Base-by-base conservation (phyloP, 1,140 invertebrate genomes). In the Drosophila mojavensis region DNA sequence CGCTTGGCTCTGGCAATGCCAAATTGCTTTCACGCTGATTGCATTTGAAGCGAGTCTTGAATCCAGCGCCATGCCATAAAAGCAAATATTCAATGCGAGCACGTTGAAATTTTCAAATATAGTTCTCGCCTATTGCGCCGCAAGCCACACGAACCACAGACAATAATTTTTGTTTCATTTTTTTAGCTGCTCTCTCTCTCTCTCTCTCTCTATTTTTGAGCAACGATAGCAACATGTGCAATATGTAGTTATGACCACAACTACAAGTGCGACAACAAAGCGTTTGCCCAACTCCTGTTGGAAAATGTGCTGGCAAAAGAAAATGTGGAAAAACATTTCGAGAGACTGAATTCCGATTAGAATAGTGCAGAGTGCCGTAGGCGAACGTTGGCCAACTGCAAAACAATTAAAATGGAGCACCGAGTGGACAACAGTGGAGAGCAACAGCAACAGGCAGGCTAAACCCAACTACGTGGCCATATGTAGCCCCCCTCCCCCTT, bases 351-450 rank as follows among this genome's bases (percentile, higher is more conserved):
- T 56, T 60, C 30, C 48, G 54, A 81, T 72, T 72, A 63, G 48
- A 50, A 50, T 26, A 39, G 73, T 53, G 3, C 26, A 43, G 11
- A 33, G 36, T 20, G 20, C 48, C 41, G 58, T 39, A 36, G 60
- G 61, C 45, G 30, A 50, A 48, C 36, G 53, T 3, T 59, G 41
- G 60, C 45, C 45, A 68, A 59, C 64, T 67, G 66, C 48, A 53
- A 85, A 81, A 79, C 71, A 70, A 70, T 86, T 79, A 76, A 81
- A 86, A 75, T 71, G 63, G 67, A 60, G 45, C 70, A 43, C 33
- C 15, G 43, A 53, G 54, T 55, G 71, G 66, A 43, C 45, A 43
- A 15, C 5, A 26, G 17, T 7, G 47, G 53, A 0, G 13, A 28
- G 13, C 41, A 15, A 4, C 33, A 59, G 71, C 66, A 69, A 69